Evolutionary conservation across 2,113 vertebrate species (phyloP).

Genomic region (Eurystomus gularis): DNA sequence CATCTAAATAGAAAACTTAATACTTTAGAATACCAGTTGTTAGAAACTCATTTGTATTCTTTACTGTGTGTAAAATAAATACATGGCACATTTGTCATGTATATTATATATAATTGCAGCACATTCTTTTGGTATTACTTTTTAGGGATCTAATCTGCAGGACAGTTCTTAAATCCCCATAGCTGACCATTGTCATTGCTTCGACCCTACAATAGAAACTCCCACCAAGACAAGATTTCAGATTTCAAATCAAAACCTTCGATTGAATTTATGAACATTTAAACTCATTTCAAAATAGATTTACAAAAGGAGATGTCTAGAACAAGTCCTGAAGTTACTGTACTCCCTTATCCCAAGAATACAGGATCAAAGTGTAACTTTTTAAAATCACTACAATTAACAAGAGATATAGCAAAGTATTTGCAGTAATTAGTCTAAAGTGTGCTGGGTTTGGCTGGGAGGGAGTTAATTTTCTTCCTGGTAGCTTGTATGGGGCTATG

Average conservation of each 20-base stretch:
- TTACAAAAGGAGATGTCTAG: not conserved
- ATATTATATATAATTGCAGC: not conserved
- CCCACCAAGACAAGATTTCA: not conserved
- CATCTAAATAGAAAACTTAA: not conserved
- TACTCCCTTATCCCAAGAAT: not conserved
- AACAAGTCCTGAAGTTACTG: not conserved
- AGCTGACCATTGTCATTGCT: not conserved
- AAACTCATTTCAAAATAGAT: not conserved
- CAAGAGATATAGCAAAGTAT: not conserved
- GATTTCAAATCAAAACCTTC: not conserved
- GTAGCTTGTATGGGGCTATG: not conserved
- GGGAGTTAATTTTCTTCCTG: not conserved
- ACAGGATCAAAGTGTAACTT: not conserved
- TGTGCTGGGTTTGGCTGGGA: not conserved
- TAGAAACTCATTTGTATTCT: not conserved
- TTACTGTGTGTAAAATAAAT: slow-evolving; percentile 6
- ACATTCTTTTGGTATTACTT: not conserved
- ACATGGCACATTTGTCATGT: not conserved
- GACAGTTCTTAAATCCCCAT: not conserved
- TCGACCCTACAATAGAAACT: not conserved
- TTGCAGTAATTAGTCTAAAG: not conserved
- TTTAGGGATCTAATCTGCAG: not conserved
- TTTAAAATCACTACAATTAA: not conserved
- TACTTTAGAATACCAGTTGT: not conserved
- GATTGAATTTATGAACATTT: not conserved